Evolutionary conservation across 2,113 vertebrate genomes (phyloP).

Genomic region (Catharus bicknelli): DNA sequence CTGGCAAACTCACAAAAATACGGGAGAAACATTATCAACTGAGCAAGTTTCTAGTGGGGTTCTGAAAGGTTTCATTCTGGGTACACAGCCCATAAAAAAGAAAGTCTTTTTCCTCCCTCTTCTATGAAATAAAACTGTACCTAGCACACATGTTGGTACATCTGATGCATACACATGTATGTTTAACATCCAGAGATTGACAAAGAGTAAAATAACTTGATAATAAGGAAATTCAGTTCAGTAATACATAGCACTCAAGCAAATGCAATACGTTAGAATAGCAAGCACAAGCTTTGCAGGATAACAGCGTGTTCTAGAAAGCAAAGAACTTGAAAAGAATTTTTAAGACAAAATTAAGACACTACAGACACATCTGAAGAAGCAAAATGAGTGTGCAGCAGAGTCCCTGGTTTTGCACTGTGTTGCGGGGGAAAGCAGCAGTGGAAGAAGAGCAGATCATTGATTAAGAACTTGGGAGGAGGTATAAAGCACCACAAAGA

Average conservation of each 20-base stretch:
- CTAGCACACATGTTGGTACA: not conserved
- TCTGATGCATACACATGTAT: not conserved
- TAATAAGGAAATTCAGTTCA: not conserved
- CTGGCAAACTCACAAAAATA: not conserved
- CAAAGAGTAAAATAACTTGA: not conserved
- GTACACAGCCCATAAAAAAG: not conserved
- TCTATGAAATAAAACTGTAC: not conserved
- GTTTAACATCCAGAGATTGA: not conserved
- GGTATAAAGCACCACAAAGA: not conserved
- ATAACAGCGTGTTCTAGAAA: fast-evolving
- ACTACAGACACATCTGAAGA: not conserved
- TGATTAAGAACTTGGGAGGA: not conserved
- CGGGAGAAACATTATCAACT: not conserved
- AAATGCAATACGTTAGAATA: not conserved
- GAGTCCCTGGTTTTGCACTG: not conserved
- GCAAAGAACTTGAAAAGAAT: not conserved
- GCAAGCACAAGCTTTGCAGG: not conserved
- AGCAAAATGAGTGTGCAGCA: not conserved
- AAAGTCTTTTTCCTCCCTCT: not conserved
- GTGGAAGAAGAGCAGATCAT: not conserved
- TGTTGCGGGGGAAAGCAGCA: not conserved
- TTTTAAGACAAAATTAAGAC: not conserved
- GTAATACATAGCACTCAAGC: not conserved
- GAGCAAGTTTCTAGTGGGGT: not conserved
- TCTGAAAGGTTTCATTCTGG: not conserved